These are phyloP conservation scores for Nibea albiflora DNA, from an alignment of 2,113 vertebrate genomes.

Conservation along the genomic window DNA sequence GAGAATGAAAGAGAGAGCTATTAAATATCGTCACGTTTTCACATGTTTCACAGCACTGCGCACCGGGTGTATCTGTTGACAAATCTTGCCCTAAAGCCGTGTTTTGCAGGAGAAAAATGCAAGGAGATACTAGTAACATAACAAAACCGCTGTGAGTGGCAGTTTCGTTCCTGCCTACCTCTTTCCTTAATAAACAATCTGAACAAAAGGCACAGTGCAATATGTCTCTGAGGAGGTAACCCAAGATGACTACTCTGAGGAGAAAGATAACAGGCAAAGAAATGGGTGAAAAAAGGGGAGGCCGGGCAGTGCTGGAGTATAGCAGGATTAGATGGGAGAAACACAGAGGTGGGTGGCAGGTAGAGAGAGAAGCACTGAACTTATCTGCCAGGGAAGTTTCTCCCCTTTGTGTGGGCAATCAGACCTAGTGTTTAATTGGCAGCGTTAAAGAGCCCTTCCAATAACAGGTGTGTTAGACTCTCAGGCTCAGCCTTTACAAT, in stretches of 20 bases:
- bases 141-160: conserved; percentile 70
- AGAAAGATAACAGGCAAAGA: conserved; percentile 46
- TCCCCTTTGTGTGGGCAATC: conserved; percentile 60
- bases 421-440: conserved; percentile 47
- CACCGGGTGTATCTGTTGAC: conserved; percentile 40
- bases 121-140: conserved; percentile 71
- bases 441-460: conserved; percentile 10
- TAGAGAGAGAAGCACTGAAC: conserved; percentile 24
- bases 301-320: conserved; percentile 12
- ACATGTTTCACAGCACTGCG: neutral
- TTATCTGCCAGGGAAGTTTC: conserved; percentile 55
- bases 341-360: conserved; percentile 44
- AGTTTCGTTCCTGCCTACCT: conserved; percentile 79
- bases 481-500: conserved; percentile 26
- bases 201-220: conserved; percentile 62
- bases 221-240: conserved; percentile 70
- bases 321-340: conserved; percentile 50
- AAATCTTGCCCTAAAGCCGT: conserved; percentile 31
- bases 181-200: conserved; percentile 63
- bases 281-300: conserved; percentile 15
- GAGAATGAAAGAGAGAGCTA: neutral
- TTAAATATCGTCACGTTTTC: conserved; percentile 4
- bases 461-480: conserved; percentile 59
- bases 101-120: conserved; percentile 37
- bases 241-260: conserved; percentile 46